Percentiles rank a stretch among this genome's conserved stretches.
Evolutionary conservation across 64 coral and sea anemone species (phyloP).

Genomic region (Cladopsammia gracilis): DNA sequence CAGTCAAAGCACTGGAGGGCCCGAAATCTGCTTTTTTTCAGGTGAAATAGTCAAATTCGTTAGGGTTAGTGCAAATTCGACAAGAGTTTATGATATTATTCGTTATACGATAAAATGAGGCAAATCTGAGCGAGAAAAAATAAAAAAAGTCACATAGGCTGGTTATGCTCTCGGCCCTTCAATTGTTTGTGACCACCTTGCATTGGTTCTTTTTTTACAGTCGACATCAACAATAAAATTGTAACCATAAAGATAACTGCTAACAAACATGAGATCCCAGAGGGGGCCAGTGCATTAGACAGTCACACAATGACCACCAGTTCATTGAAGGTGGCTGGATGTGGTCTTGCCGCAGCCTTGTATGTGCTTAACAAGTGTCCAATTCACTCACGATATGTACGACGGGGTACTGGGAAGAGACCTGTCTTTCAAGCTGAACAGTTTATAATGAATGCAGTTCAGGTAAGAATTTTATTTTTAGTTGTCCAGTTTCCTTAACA

Average conservation of each 20-base stretch:
- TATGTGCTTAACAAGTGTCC: slow-evolving; percentile 56
- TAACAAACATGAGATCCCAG: background rate
- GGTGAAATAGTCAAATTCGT: no score
- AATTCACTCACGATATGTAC: slow-evolving; percentile 67
- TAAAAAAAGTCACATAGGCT: no score
- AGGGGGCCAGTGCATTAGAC: background rate
- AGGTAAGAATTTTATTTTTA: no score
- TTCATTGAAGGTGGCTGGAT: background rate
- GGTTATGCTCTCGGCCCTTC: no score
- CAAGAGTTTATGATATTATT: no score
- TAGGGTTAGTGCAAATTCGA: no score
- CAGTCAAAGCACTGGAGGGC: no score
- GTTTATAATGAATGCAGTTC: background rate
- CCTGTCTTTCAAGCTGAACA: background rate
- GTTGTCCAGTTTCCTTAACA: no score
- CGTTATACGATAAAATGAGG: no score
- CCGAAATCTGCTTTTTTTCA: no score
- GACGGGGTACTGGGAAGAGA: slow-evolving; percentile 39
- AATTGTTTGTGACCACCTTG: no score
- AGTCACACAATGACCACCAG: background rate
- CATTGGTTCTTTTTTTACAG: background rate
- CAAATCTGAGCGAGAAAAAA: no score
- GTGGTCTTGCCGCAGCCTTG: slow-evolving; percentile 47
- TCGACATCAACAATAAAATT: background rate
- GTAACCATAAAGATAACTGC: background rate